A percentile compares a stretch with the other conserved stretches of the same genome.
Evolutionary conservation across 2,888 invertebrate genomes (phyloP).

Genomic region (Nebria brevicollis): DNA sequence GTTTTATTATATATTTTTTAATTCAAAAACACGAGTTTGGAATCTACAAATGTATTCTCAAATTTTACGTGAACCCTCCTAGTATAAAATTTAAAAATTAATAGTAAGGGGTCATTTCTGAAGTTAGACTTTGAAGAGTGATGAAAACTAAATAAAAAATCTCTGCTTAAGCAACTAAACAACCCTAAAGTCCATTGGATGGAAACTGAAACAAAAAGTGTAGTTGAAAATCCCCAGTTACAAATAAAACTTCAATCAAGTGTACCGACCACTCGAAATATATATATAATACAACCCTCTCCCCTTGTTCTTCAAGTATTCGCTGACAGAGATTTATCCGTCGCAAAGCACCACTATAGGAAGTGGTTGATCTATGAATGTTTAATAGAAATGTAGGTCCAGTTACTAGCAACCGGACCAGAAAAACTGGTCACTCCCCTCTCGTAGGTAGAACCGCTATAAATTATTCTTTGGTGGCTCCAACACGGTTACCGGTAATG

Average conservation of each 20-base stretch:
- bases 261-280: neutral
- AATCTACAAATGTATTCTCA: too few species aligned
- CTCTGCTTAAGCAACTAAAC: constrained; percentile 1
- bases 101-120: neutral
- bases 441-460: constrained; percentile 36
- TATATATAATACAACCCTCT: neutral
- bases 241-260: constrained; percentile 20
- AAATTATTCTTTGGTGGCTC: constrained; percentile 34
- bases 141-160: neutral
- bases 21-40: too few species aligned
- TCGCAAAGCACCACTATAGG: neutral
- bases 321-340: constrained; percentile 17
- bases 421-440: constrained; percentile 27
- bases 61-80: neutral
- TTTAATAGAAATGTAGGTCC: constrained; percentile 24
- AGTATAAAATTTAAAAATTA: constrained; percentile 11
- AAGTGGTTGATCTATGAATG: constrained; percentile 34
- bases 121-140: neutral
- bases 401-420: neutral
- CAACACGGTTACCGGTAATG: constrained; percentile 11
- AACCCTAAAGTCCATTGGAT: neutral
- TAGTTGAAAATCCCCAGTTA: constrained; percentile 4
- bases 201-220: constrained; percentile 5
- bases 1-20: neutral
- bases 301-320: constrained; percentile 2